Conservation (phyloP, 2,797 vertebrate genomes). For the Graptemys geographica region DNA sequence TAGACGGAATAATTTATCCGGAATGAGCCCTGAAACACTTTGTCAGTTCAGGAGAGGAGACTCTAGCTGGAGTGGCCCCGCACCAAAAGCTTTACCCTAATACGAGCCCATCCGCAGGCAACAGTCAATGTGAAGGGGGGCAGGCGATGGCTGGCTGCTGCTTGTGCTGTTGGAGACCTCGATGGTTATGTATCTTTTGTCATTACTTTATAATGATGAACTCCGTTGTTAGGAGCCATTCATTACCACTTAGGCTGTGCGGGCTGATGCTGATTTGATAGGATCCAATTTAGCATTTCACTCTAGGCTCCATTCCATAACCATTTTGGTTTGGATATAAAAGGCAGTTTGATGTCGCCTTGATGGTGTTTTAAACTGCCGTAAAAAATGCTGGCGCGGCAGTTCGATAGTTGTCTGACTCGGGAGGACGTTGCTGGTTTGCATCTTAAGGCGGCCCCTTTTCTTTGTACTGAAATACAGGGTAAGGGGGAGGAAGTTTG, state of each 20-base stretch:
- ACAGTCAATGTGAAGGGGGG: not conserved
- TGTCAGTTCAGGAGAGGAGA: conserved; percentile 22
- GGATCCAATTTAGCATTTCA: conserved; percentile 82
- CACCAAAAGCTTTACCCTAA: conserved; percentile 45
- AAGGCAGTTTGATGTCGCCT: conserved; percentile 79
- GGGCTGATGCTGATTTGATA: conserved; percentile 81
- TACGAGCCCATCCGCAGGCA: not conserved
- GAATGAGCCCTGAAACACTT: conserved; percentile 46
- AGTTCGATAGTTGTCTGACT: conserved; percentile 5
- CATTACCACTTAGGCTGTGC: conserved; percentile 73
- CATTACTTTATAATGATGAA: conserved; percentile 70
- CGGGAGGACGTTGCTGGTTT: not conserved
- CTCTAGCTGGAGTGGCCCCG: not conserved
- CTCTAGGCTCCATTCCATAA: conserved; percentile 82
- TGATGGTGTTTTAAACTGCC: conserved; percentile 82
- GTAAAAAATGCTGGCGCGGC: conserved; percentile 76
- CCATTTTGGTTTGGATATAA: conserved; percentile 79
- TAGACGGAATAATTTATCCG: conserved; percentile 70
- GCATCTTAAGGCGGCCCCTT: not conserved
- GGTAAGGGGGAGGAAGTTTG: fast-evolving
- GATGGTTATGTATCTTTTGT: conserved; percentile 46
- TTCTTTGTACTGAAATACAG: not conserved
- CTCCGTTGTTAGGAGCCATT: conserved; percentile 74
- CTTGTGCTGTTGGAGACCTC: conserved; percentile 39
- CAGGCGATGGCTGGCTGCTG: conserved; percentile 23